Base-by-base conservation (phyloP, 2,797 vertebrate genomes). In the Psittacula derbiana region DNA sequence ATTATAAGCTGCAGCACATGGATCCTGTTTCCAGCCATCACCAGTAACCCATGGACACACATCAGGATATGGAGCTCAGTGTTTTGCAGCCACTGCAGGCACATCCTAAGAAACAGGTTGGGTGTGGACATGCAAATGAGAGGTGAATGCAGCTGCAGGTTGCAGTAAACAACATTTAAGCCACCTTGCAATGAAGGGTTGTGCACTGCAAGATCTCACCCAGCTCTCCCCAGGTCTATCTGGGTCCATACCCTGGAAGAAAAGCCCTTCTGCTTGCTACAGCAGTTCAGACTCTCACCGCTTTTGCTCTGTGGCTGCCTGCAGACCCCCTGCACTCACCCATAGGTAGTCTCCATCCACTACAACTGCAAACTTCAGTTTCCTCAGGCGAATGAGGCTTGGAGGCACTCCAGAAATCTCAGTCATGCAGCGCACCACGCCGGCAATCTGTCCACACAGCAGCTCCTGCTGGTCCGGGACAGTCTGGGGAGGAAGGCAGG, bases 391-490 rank as follows among this genome's bases (percentile, higher is more conserved):
- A 38, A 99, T 91, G 2, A 99, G 91, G 10, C 95, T 93, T 0
- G 99, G 98, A 2, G 98, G 98, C 11, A 97, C 98, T 33, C 96
- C 97, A 0, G 99, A 99, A 2, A 99, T 97, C 64, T 99, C 99
- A 0, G 98, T 98, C 36, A 99, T 78, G 38, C 99, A 99, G 90
- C 97, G 98, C 53, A 98, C 98, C 6, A 98, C 98, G 0, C 99
- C 99, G 0, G 99, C 99, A 1, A 99, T 96, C 98, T 99, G 99
- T 9, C 99, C 99, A 5, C 99, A 99, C 5, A 99, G 98, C 96
- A 99, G 96, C 90, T 99, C 99, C 98, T 99, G 99, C 44, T 98
- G 98, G 41, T 99, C 99, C 1, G 98, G 43, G 19, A 98, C 95
- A 1, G 99, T 99, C 99, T 99, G 95, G 6, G 9, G 19, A 41